Percentiles rank a stretch among this genome's conserved stretches.
These are phyloP conservation scores for Andrena flavipes DNA, from an alignment of 2,888 invertebrate species.

Conservation along the genomic window DNA sequence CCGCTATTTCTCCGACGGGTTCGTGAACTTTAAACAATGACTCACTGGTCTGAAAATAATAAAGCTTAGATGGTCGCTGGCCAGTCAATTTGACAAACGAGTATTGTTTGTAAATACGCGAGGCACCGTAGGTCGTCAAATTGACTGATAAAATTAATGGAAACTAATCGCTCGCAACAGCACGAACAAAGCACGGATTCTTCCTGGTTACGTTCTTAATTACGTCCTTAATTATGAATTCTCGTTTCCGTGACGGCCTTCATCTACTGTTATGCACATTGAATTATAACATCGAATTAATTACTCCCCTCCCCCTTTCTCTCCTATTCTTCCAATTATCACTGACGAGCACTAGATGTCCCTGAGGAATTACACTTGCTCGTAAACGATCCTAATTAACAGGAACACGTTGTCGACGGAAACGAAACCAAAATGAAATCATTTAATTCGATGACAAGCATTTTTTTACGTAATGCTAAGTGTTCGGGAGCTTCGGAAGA, in stretches of 20 bases:
- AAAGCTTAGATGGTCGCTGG: background rate
- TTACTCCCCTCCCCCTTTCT: conserved; percentile 19
- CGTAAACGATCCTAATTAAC: conserved; percentile 13
- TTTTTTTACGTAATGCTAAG: background rate
- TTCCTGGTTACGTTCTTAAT: conserved; percentile 19
- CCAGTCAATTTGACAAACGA: background rate
- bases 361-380: conserved; percentile 8
- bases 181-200: background rate
- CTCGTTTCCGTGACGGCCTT: conserved; percentile 44
- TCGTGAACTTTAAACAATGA: background rate
- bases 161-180: conserved; percentile 1
- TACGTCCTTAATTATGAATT: background rate
- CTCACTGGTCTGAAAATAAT: conserved; percentile 14
- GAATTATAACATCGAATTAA: conserved; percentile 53
- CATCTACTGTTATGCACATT: conserved; percentile 22
- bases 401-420: background rate
- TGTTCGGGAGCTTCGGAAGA: background rate
- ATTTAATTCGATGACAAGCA: background rate
- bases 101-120: background rate
- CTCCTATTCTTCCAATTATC: conserved; percentile 36
- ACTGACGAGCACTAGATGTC: conserved; percentile 11
- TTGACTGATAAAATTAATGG: background rate
- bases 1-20: background rate
- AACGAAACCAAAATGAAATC: background rate
- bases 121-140: background rate